Evolutionary conservation across 2,888 invertebrate genomes (phyloP), one percentile per base, ranked within the genome.

Genomic region (Diarsia dahlii): DNA sequence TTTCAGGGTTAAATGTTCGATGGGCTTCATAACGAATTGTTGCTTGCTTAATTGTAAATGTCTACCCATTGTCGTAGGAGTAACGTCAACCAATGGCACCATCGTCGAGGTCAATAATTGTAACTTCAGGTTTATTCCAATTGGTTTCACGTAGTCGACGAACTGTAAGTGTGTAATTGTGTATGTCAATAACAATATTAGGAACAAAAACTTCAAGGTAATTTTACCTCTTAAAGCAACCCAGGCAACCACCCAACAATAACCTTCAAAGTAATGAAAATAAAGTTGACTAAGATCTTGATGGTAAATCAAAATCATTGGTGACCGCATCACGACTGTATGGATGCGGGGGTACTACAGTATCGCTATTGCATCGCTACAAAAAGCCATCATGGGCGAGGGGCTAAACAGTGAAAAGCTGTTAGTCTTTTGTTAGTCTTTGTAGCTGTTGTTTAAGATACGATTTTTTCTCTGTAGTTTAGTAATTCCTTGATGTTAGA

Each of bases 111-210:
- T 34, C 15, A 77, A n/a, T 6, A 39, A 0, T 34, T 70, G 23
- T 9, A 70, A 9, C 20, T 70, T 71, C 39, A 65, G 23, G 1
- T 77, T 75, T 28, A 71, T 34, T 18, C 70, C 83, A 9, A 69
- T 75, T 39, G 86, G 74, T 60, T 50, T 68, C 8, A 69, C 23
- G 46, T 73, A 64, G 9, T 71, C 23, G 2, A 20, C 48, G n/a
- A 23, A 3, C 81, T 86, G 80, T n/a, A 82, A 82, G 3, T 28
- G 68, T 18, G 80, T n/a, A 82, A 82, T 2, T 28, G 68, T 18
- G 10, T 18, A 18, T 60, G 0, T 34, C 15, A 28, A 8, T 28
- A 58, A 28, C 8, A 58, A 18, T 34, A 60, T 34, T 60, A 60
- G 10, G 28, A 28, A 60, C 39, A 39, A 39, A 39, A 1, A 39